Evolutionary conservation across 2,797 vertebrate genomes (phyloP).

Genomic region (Eulemur albifrons): DNA sequence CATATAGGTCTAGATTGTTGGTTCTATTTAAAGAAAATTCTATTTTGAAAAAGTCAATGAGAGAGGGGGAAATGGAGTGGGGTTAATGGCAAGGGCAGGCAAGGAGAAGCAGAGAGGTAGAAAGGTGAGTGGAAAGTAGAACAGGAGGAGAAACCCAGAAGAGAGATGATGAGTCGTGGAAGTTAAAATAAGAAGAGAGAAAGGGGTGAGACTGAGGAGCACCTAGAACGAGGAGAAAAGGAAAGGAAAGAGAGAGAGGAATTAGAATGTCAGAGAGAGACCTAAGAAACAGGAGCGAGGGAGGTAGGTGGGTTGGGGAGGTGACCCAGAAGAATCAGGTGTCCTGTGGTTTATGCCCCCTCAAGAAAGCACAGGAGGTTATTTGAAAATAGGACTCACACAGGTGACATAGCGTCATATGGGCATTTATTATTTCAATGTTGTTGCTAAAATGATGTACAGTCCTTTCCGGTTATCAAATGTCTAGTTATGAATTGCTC

Average conservation of each 20-base stretch:
- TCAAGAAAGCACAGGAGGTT: not conserved
- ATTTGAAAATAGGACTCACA: not conserved
- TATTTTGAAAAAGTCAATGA: not conserved
- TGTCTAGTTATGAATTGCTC: not conserved
- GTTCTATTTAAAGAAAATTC: not conserved
- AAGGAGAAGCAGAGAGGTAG: not conserved
- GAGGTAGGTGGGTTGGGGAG: fast-evolving
- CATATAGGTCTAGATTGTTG: not conserved
- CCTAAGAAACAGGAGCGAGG: not conserved
- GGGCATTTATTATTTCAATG: not conserved
- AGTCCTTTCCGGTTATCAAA: not conserved
- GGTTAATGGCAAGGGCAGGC: not conserved
- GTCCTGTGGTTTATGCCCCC: not conserved
- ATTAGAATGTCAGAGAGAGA: not conserved
- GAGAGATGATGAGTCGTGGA: not conserved
- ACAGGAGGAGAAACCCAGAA: fast-evolving
- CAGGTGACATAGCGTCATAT: not conserved
- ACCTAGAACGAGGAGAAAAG: not conserved
- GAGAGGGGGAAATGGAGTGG: not conserved
- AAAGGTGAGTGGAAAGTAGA: not conserved
- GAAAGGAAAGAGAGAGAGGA: not conserved
- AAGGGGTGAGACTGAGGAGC: not conserved
- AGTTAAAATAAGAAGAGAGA: too few relatives aligned
- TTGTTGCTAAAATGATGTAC: not conserved
- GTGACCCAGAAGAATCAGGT: fast-evolving